Base-by-base conservation (phyloP, 2,797 vertebrate species). In the Semaprochilodus insignis region DNA sequence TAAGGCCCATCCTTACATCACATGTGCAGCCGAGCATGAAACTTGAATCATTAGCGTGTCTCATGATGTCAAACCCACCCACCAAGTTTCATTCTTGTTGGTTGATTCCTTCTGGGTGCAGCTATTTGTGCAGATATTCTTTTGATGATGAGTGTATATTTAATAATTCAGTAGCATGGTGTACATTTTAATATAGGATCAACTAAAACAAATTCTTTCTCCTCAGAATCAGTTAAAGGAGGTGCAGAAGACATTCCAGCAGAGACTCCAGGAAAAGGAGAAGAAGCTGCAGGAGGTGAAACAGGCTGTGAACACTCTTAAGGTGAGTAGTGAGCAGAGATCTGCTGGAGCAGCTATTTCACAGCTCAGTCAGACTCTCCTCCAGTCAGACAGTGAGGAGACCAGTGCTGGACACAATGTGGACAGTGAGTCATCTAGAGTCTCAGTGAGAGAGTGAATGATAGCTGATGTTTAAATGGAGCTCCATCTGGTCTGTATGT, bases 281-380 rank as follows among this genome's bases (percentile, higher is more conserved):
- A 60, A 60, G n/a, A 60, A 60, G 59, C 59, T 60, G 59, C 59
- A 60, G n/a, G n/a, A 60, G 59, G 59, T 60, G n/a, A 60, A 60
- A 23, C 21, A 23, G 21, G n/a, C 59, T 23, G n/a, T 11, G 6
- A 25, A 60, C 1, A 25, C 21, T 23, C 59, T 60, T 23, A 60
- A 23, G 59, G 59, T 60, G n/a, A 60, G 59, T 23, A 60, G n/a
- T 23, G n/a, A 59, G 21, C 7, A 59, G 19, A 59, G 57, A 59
- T 15, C 21, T 48, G 44, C 44, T 48, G 44, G 44, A 48, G 44
- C 44, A 13, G 57, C 15, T n/a, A 23, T n/a, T 59, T 8, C 19
- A 59, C 19, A 6, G 19, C 57, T 59, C 57, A 59, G 57, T 59
- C 57, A 21, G 21, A 48, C 57, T n/a, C 21, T 59, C 57, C 21